Evolutionary conservation across 2,888 invertebrate species (phyloP), one percentile per base, ranked within the genome.

Genomic region (Drosophila pegasa): DNA sequence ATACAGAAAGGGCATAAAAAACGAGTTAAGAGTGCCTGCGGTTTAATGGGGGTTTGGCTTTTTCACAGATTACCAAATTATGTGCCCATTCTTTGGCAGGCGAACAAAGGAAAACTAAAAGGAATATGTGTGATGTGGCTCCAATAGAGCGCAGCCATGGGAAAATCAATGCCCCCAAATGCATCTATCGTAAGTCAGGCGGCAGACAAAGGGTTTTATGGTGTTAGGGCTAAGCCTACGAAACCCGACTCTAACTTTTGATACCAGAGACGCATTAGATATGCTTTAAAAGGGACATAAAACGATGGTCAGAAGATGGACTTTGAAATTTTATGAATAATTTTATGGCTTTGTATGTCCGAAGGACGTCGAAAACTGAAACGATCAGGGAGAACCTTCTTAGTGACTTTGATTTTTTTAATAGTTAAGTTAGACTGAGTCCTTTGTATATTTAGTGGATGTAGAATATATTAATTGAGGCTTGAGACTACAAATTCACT

Each of bases 1-100:
- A 52, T 60, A 41, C 43, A 41, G n/a, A 43, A 55, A 56, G 16
- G 18, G 69, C 71, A 65, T 54, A 61, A 69, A 60, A 81, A 85
- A 85, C 78, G 76, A 82, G 87, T 82, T 87, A 72, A 69, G 80
- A 72, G 78, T 68, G 75, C 75, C 80, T 86, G 85, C 68, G 85
- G 85, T 85, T 85, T 87, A 74, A 85, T 85, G 87, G 82, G 80
- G 85, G 85, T 82, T 85, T 85, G 85, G 85, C 80, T 84, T 85
- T 85, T 85, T 87, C 87, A 86, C 87, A 85, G 87, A 86, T 86
- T 85, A 87, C 78, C 82, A 80, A 86, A 74, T 68, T 61, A 80
- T 87, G 75, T 65, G 59, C 50, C 66, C 66, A 72, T 86, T 83
- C 80, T 80, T 62, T 56, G 31, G 47, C 35, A 41, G 47, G 47